Conservation (phyloP, 2,888 invertebrate species). For the Herminia tarsipennalis region DNA sequence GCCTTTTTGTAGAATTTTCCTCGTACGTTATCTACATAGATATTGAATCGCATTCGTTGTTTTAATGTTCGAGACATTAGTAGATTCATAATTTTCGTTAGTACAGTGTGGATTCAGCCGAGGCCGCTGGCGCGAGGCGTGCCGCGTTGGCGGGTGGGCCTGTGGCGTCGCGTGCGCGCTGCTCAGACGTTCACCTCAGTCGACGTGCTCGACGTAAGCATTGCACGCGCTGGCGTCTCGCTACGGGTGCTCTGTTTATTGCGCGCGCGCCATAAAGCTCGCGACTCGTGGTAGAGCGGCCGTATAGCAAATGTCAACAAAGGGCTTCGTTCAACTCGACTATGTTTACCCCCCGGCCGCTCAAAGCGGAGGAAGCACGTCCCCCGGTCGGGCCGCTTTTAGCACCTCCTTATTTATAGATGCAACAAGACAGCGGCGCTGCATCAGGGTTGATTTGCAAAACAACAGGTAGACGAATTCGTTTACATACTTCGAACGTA, state of each 20-base stretch:
- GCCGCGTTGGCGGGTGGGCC: slow-evolving; percentile 30
- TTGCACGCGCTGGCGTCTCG: slow-evolving; percentile 42
- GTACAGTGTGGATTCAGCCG: neutral
- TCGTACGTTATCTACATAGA: slow-evolving; percentile 27
- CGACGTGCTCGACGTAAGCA: slow-evolving; percentile 25
- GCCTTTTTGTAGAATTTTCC: slow-evolving; percentile 55
- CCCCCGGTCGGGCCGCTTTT: slow-evolving; percentile 82
- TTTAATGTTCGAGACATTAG: too few species aligned
- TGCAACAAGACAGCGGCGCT: slow-evolving; percentile 71
- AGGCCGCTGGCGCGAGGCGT: slow-evolving; percentile 12
- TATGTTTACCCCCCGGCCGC: slow-evolving; percentile 80
- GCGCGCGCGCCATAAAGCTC: slow-evolving; percentile 64
- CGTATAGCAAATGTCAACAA: slow-evolving; percentile 82
- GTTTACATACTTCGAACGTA: neutral
- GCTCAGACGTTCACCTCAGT: slow-evolving; percentile 54
- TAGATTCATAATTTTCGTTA: neutral
- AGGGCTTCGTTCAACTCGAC: slow-evolving; percentile 70
- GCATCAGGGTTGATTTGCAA: slow-evolving; percentile 76
- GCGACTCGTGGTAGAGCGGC: slow-evolving; percentile 62
- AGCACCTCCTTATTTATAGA: slow-evolving; percentile 85
- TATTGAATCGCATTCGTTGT: too few species aligned
- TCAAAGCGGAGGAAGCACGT: slow-evolving; percentile 83
- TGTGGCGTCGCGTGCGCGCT: slow-evolving; percentile 20
- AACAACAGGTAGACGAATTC: slow-evolving; percentile 71
- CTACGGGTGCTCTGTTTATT: slow-evolving; percentile 59